Evolutionary conservation across 2,113 vertebrate species (phyloP), one percentile per base, ranked within the genome.

Genomic region (Upupa epops): DNA sequence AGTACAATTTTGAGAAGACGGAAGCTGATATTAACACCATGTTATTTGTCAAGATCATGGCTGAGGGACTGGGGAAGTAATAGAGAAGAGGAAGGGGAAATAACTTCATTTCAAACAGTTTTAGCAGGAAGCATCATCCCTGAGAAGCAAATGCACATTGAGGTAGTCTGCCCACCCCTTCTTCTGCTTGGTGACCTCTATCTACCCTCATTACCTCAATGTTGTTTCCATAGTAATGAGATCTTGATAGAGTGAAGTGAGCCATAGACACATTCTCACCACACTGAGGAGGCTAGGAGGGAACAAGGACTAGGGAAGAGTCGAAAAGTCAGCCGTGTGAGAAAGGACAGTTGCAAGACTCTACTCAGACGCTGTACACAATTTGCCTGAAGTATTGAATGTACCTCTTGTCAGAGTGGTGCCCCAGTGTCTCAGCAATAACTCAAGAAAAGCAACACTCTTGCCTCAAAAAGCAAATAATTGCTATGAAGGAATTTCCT

Each of bases 381-480:
- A 54, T 71, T 92, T 88, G 2, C 22, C 22, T 60, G 55, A 88
- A 46, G 31, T 40, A 68, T 16, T 13, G 42, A 83, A 76, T 19
- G 17, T 8, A 58, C 2, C 8, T 71, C 31, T 77, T 83, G 71
- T 73, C 28, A 74, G 60, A 71, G 24, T 71, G 60, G 64, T 94
- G 88, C 56, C 60, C 24, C 28, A 24, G 17, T 83, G 69, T 86
- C 76, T 81, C 52, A 88, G 40, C 12, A 81, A 40, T 42, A 93
- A 95, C 45, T 46, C 40, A 86, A 92, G 65, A 81, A 91, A 89
- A 94, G 16, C 79, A 86, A 40, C 0, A 3, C 71, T 54, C 81
- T 88, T 81, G 34, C 36, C 68, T 90, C 32, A 69, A 74, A 90
- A 96, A 81, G n/a, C 73, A 95, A 94, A 90, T 83, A 83, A 75